Conservation (phyloP, 53 echinoderm and acorn worm species). For the Arbacia lixula region DNA sequence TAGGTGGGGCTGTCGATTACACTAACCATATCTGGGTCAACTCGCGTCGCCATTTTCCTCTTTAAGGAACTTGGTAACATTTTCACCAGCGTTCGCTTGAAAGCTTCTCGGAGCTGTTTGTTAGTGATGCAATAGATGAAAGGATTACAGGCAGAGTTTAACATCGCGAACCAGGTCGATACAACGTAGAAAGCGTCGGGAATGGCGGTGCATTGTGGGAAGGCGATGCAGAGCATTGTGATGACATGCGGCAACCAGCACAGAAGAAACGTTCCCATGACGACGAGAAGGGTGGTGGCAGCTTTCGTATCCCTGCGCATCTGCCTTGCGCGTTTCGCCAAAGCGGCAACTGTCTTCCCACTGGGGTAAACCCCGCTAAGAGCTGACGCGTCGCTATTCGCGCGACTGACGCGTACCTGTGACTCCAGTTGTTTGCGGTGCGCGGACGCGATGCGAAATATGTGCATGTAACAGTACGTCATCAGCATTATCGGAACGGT, state of each 20-base stretch:
- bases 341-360: not conserved
- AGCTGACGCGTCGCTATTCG: not conserved
- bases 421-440: constrained; percentile 69
- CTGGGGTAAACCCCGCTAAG: not conserved
- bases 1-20: no score
- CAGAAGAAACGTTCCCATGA: constrained; percentile 82
- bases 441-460: constrained; percentile 68
- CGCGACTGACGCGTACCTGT: not conserved
- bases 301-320: constrained; percentile 79
- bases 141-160: constrained; percentile 87
- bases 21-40: constrained; percentile 23
- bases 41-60: not conserved
- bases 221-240: constrained; percentile 68
- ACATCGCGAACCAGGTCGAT: constrained; percentile 80
- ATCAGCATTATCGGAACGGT: constrained; percentile 68
- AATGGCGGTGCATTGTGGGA: constrained; percentile 43
- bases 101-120: constrained; percentile 53
- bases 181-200: constrained; percentile 68
- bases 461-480: constrained; percentile 76
- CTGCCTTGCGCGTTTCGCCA: constrained; percentile 54
- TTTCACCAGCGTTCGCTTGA: constrained; percentile 2
- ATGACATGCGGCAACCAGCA: constrained; percentile 83
- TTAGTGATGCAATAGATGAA: constrained; percentile 80
- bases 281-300: constrained; percentile 74
- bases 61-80: not conserved